phyloP scores from a whole-genome alignment of 2,797 vertebrate species.

The Onychomys arenicola region DNA sequence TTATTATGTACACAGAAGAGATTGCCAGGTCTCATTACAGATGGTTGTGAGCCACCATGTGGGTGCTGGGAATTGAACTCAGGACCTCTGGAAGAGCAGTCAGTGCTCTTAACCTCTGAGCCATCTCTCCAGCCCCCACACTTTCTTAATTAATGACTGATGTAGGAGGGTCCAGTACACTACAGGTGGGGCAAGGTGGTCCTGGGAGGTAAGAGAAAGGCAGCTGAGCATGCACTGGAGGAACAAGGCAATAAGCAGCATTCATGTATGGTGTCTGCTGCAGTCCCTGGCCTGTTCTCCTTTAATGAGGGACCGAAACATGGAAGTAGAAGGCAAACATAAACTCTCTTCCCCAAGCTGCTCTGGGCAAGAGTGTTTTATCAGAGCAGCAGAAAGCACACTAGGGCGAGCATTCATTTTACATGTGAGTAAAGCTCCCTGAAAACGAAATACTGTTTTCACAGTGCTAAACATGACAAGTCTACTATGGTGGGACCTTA shows the following conservation, averaged over 20 bases:
- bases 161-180: neutral
- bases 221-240: neutral
- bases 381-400: neutral
- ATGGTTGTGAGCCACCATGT: too few species aligned
- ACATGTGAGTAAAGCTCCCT: neutral
- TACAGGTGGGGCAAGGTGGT: neutral
- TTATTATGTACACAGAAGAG: too few species aligned
- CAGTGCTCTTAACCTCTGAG: too few species aligned
- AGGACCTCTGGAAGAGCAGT: too few species aligned
- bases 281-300: neutral
- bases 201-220: neutral
- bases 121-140: too few species aligned
- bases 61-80: too few species aligned
- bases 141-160: neutral
- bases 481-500: slow-evolving; percentile 71
- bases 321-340: neutral
- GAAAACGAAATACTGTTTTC: neutral
- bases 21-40: too few species aligned
- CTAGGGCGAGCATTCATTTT: neutral
- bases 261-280: neutral
- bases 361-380: neutral
- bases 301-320: neutral
- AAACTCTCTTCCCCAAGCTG: neutral
- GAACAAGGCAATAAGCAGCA: neutral
- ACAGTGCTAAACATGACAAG: neutral